Evolutionary conservation across 1,140 invertebrate species (phyloP), one percentile per base, ranked within the genome.

Genomic region (Cyphomyrmex costatus): DNA sequence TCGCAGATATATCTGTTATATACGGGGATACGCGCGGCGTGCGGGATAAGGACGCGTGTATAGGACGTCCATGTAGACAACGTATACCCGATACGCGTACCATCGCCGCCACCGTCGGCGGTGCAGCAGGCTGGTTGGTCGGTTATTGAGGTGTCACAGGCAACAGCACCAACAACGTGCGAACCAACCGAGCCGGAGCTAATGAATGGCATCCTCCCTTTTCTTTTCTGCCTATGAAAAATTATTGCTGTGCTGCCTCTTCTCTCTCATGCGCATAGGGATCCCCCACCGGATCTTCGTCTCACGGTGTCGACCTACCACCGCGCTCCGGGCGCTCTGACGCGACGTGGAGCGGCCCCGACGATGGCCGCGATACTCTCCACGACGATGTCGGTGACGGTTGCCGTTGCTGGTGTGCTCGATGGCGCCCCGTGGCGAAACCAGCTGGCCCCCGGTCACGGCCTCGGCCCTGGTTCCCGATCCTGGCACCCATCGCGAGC

Each of bases 171-270:
- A 91, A 93, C 93, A 94, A 94, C 92, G 94, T 94, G 94, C 93
- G 93, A 94, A 94, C 93, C 92, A 94, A 94, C 93, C 93, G 90
- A 94, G 90, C 85, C 92, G 90, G 89, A 88, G 89, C 92, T 94
- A 94, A 94, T 94, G 93, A 94, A 94, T 94, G 92, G 91, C 91
- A 88, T 91, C 91, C 92, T 92, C 92, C 92, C 92, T 91, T 93
- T 93, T 93, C 93, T 92, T 91, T 93, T 92, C 92, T 92, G 87
- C 89, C 89, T 92, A 91, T 93, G 93, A 94, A 94, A 94, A 94
- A 94, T 94, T 94, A 93, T 93, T 92, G 91, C 90, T 90, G n/a
- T n/a, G 86, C 74, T 83, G 56, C 66, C 80, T 65, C 14, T 36
- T 76, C 24, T 46, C 51, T 74, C 49, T 46, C 27, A n/a, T 36